Evolutionary conservation across 2,797 vertebrate species (phyloP).

Genomic region (Dendrocincla tyrannina): DNA sequence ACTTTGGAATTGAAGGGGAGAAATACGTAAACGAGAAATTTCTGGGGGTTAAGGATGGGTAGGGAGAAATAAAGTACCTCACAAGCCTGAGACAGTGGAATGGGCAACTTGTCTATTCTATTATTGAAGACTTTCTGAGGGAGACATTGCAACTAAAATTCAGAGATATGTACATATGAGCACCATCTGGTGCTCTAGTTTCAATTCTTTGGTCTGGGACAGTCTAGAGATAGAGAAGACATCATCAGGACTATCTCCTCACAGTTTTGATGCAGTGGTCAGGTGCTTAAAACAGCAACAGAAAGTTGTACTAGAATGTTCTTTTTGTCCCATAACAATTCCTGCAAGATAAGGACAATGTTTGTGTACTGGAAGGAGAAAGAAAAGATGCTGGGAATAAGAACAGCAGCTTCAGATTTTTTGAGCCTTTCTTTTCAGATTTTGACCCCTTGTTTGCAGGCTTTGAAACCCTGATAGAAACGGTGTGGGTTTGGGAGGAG

Average conservation of each 20-base stretch:
- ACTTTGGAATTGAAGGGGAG: not conserved
- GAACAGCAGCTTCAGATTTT: not conserved
- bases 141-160: not conserved
- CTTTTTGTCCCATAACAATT: not conserved
- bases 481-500: conserved; percentile 23
- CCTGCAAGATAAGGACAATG: not conserved
- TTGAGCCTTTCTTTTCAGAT: not conserved
- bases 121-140: not conserved
- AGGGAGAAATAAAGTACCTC: not conserved
- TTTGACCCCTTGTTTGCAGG: conserved; percentile 10
- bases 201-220: not conserved
- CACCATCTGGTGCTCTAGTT: not conserved
- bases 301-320: not conserved
- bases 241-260: not conserved
- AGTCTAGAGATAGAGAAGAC: not conserved
- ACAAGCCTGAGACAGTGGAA: not conserved
- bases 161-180: not conserved
- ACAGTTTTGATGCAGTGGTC: not conserved
- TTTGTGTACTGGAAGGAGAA: not conserved
- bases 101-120: not conserved
- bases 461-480: conserved; percentile 28
- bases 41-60: not conserved
- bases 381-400: not conserved
- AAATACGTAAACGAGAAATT: not conserved
- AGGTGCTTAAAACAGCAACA: not conserved